A percentile compares a stretch with the other conserved stretches of the same genome.
These are phyloP conservation scores for Dinocampus coccinellae DNA, from an alignment of 2,888 invertebrate species.

Conservation along the genomic window DNA sequence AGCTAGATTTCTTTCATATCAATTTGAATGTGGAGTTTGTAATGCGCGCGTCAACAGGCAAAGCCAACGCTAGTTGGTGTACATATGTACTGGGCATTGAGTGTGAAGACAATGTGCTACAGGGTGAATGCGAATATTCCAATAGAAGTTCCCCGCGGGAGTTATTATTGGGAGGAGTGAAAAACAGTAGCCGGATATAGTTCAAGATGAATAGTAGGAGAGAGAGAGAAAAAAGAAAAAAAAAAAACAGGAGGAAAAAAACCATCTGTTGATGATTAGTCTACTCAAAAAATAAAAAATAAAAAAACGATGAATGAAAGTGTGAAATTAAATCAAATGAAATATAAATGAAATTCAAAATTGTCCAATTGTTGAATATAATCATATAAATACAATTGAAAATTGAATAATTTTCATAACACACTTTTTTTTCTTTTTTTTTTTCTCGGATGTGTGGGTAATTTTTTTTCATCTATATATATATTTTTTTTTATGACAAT, in stretches of 20 bases:
- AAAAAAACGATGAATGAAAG: background rate
- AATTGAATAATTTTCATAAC: too few relatives aligned
- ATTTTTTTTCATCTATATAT: background rate
- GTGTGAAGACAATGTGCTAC: background rate
- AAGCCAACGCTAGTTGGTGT: background rate
- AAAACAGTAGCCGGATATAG: too few relatives aligned
- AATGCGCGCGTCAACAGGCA: constrained; percentile 2
- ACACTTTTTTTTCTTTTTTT: too few relatives aligned
- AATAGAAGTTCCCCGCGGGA: constrained; percentile 10
- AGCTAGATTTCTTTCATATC: background rate
- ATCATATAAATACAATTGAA: too few relatives aligned
- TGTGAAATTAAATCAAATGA: too few relatives aligned
- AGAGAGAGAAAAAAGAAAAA: background rate
- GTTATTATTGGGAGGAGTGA: constrained; percentile 16
- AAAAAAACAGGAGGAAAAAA: background rate
- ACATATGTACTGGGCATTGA: background rate
- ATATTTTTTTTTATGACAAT: background rate
- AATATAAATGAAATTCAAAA: too few relatives aligned
- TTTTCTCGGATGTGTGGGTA: too few relatives aligned
- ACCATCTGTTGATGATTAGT: constrained; percentile 1
- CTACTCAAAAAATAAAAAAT: background rate
- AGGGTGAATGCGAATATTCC: background rate
- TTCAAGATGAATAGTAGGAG: too few relatives aligned
- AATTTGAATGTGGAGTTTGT: background rate
- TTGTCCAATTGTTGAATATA: too few relatives aligned